Evolutionary conservation across 2,797 vertebrate genomes (phyloP), one percentile per base, ranked within the genome.

Genomic region (Philypnodon macrostomus): DNA sequence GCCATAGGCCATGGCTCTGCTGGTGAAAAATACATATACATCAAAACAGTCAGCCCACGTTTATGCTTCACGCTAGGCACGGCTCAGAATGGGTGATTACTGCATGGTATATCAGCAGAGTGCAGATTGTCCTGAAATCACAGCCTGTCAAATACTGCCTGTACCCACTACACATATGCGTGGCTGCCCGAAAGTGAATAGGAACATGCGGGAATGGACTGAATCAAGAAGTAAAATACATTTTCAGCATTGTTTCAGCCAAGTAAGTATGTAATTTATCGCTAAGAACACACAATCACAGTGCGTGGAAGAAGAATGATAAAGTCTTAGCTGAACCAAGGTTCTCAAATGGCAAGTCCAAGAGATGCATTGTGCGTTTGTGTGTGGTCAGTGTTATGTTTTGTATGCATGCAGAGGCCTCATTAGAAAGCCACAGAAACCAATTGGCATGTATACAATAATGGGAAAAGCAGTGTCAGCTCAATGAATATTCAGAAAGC

Each of bases 401-500:
- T 79, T 74, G 63, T 59, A 60, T 79, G 75, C 67, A 40, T 51
- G 53, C 63, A 47, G 27, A 64, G 44, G 67, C 59, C n/a, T 68
- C 75, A 77, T 80, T 80, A 71, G 72, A 60, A n/a, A 59, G 69
- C 67, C 77, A 77, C 63, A 44, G 75, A 82, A 85, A 73, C 74
- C 77, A 81, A 63, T 72, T 81, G 75, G 81, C 77, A 74, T 79
- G 71, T 62, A 80, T 75, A 77, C 37, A 32, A 47, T 75, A 70
- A 74, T 8, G 36, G 73, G 70, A 67, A 85, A 79, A 75, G 57
- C 55, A 47, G 58, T 72, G 70, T 87, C 80, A 74, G 80, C 73
- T 72, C 50, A 54, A 81, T 85, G 79, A 81, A 89, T 87, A 87
- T 86, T 85, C 74, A 81, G 63, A 86, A 44, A 58, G 81, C 81